Conservation (phyloP, 2,888 invertebrate genomes). For the Cistogaster globosa region DNA sequence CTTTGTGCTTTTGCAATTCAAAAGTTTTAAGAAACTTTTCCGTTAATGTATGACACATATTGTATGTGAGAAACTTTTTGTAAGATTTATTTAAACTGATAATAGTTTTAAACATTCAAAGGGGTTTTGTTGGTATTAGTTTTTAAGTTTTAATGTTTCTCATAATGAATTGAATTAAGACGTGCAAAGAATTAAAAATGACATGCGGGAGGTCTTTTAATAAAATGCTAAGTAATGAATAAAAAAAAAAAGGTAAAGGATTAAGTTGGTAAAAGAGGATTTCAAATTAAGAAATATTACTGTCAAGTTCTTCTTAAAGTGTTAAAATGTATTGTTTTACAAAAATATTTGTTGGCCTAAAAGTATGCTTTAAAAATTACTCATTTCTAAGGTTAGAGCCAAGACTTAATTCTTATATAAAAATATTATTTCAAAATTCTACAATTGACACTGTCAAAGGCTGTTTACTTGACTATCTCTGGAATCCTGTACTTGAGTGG, state of each 20-base stretch:
- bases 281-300: not conserved
- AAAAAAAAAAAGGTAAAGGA: not conserved
- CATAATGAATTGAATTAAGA: constrained; percentile 29
- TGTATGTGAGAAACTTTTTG: not conserved
- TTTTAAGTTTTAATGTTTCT: constrained; percentile 7
- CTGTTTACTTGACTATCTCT: too few species aligned
- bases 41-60: constrained; percentile 25
- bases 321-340: not conserved
- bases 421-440: too few species aligned
- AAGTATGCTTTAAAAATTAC: too few species aligned
- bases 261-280: not conserved
- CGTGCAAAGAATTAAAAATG: not conserved
- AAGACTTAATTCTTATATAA: too few species aligned
- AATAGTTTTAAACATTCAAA: constrained; percentile 29
- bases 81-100: constrained; percentile 33
- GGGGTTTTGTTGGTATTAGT: constrained; percentile 1
- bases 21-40: constrained; percentile 4
- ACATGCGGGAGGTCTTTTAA: too few species aligned
- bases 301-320: not conserved
- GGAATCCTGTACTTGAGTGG: too few species aligned
- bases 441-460: too few species aligned
- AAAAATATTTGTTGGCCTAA: too few species aligned
- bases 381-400: too few species aligned
- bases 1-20: not conserved
- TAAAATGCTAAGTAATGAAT: not conserved